Evolutionary conservation across 1,140 invertebrate species (phyloP).

Genomic region (Melanaphis sacchari): DNA sequence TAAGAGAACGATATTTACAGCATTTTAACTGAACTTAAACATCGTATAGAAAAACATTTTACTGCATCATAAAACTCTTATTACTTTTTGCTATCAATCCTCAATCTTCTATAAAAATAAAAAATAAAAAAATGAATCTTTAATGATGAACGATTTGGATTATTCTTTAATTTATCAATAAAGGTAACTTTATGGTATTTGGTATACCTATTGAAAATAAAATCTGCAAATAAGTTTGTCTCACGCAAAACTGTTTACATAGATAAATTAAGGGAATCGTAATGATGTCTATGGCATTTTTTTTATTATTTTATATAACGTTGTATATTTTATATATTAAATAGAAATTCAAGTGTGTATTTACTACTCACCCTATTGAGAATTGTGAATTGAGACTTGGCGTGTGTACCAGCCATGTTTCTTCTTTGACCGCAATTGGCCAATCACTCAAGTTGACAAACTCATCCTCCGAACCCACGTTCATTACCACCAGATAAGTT

Average conservation of each 20-base stretch:
- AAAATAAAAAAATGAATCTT: not conserved
- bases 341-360: not conserved
- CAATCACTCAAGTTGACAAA: not conserved
- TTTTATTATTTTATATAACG: no score
- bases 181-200: not conserved
- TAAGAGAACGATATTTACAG: no score
- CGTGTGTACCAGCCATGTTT: not conserved
- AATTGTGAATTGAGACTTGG: conserved; percentile 4
- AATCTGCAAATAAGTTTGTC: not conserved
- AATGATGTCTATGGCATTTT: no score
- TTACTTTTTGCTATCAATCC: no score
- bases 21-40: no score
- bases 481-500: conserved; percentile 23
- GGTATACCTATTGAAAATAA: not conserved
- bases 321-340: not conserved
- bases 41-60: no score
- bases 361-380: not conserved
- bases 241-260: not conserved
- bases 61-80: no score
- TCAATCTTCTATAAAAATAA: no score
- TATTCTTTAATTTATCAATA: no score
- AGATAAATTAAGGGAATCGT: not conserved
- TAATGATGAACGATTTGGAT: no score
- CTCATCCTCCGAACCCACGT: not conserved
- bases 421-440: not conserved